A percentile compares a stretch with the other conserved stretches of the same genome.
Conservation (phyloP, 2,888 invertebrate species). For the Lepeophtheirus nordmannii region DNA sequence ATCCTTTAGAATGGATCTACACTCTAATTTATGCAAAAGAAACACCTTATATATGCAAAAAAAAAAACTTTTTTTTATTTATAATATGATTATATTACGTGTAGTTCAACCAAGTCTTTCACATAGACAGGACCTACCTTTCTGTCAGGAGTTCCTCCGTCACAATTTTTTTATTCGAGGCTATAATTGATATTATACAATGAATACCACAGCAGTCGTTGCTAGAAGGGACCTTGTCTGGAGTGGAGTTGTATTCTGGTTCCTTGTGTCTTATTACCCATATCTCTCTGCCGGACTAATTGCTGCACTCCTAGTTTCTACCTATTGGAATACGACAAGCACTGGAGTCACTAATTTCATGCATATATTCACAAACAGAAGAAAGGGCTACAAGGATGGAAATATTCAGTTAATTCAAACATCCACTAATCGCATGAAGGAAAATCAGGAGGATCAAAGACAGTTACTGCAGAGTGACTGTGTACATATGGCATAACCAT, state of each 20-base stretch:
- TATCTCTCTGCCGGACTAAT: constrained; percentile 5
- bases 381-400: not conserved
- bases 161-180: not conserved
- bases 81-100: too few species aligned
- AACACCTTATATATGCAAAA: too few species aligned
- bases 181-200: not conserved
- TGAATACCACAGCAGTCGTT: constrained; percentile 6
- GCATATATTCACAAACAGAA: not conserved
- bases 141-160: too few species aligned
- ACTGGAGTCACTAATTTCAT: not conserved
- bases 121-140: too few species aligned
- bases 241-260: constrained; percentile 12
- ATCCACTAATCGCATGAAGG: too few species aligned
- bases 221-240: constrained; percentile 7
- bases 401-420: not conserved
- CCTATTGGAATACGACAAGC: constrained; percentile 6
- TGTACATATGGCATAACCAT: too few species aligned
- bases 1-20: too few species aligned
- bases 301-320: not conserved
- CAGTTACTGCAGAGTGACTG: too few species aligned
- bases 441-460: too few species aligned
- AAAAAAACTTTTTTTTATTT: too few species aligned
- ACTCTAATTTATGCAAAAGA: too few species aligned
- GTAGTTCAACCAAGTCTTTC: too few species aligned
- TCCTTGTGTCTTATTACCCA: constrained; percentile 13